These are phyloP conservation scores for Aelia acuminata DNA, from an alignment of 2,888 invertebrate genomes.

Conservation along the genomic window DNA sequence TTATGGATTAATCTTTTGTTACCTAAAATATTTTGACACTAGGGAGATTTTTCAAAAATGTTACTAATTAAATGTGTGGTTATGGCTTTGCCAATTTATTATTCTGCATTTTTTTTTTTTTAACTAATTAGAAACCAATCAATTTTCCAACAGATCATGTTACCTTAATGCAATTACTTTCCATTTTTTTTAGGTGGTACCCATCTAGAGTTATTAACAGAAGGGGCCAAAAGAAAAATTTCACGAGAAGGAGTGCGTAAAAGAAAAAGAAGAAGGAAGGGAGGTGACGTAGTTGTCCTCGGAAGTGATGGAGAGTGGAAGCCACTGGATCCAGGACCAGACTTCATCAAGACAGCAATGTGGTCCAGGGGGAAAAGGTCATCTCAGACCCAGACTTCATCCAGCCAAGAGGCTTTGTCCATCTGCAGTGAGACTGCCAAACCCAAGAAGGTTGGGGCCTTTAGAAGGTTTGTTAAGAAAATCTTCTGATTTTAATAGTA, in stretches of 20 bases:
- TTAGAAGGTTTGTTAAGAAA: slow-evolving; percentile 84
- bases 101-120: not conserved
- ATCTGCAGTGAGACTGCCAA: slow-evolving; percentile 59
- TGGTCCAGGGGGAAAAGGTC: slow-evolving; percentile 62
- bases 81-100: not conserved
- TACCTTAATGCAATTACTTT: not conserved
- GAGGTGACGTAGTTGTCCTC: slow-evolving; percentile 65
- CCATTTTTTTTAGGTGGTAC: slow-evolving; percentile 68
- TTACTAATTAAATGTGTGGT: no score
- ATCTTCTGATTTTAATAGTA: slow-evolving; percentile 76
- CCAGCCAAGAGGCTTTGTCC: slow-evolving; percentile 66
- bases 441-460: slow-evolving; percentile 76
- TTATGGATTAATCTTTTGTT: no score
- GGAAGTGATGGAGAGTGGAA: slow-evolving; percentile 51
- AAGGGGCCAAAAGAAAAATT: slow-evolving; percentile 70
- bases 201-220: slow-evolving; percentile 74
- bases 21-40: no score
- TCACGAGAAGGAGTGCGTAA: slow-evolving; percentile 70
- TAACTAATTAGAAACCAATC: not conserved
- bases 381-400: slow-evolving; percentile 68
- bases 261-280: slow-evolving; percentile 73
- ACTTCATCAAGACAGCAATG: slow-evolving; percentile 62
- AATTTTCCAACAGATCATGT: not conserved
- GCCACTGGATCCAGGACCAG: slow-evolving; percentile 52
- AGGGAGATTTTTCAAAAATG: no score